Evolutionary conservation across 2,113 vertebrate genomes (phyloP), one percentile per base, ranked within the genome.

Genomic region (Pseudopipra pipra): DNA sequence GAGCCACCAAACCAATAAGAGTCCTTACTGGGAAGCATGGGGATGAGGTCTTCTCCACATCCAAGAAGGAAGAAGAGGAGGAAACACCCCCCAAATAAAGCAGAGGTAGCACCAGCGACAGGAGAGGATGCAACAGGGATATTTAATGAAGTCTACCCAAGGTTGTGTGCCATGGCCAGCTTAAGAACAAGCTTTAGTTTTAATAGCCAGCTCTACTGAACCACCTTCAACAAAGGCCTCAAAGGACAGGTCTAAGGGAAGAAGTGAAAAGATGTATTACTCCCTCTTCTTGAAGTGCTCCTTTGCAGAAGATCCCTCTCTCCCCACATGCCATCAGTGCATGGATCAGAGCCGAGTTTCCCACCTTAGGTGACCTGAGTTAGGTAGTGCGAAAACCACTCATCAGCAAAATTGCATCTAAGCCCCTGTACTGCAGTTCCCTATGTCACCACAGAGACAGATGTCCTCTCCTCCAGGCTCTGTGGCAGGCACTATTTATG

Each of bases 401-500:
- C 86, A 81, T 78, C 91, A 81, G 87, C 1, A 0, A 92, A 96
- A 95, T 96, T 95, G 12, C 86, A 79, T 43, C 11, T 0, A 75
- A 68, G 65, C 78, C 80, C 70, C 91, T 44, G 52, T 43, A 55
- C 91, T 89, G 31, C 87, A 90, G 76, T 95, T 95, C 61, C 39
- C 65, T n/a, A 13, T 71, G 76, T 87, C 93, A 89, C 89, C 2
- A 1, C 0, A 0, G 43, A 87, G 91, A 96, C 73, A 72, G 47
- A 95, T 91, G 80, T 85, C 73, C 47, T 87, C 59, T 89, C 70
- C 65, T 92, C 46, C 12, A 4, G 20, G 47, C 43, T 78, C 83
- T 78, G 61, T 87, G 83, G 65, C 89, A 93, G 52, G 83, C 74
- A 78, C 24, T 92, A 86, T 93, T 95, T 95, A 95, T 71, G 68